Base-by-base conservation (phyloP, 2,113 vertebrate genomes). In the Catagonus wagneri region DNA sequence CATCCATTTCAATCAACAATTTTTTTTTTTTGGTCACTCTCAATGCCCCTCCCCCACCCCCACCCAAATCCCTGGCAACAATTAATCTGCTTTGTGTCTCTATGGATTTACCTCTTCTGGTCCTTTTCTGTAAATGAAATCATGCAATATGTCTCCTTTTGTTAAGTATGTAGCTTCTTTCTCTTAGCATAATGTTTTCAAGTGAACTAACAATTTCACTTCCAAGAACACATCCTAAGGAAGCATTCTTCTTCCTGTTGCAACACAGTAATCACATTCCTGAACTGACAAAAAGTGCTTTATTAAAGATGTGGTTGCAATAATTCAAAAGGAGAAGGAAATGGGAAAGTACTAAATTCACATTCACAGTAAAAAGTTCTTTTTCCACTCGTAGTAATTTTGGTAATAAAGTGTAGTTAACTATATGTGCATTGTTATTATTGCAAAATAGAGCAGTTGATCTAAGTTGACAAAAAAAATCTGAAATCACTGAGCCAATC, bases 361-460 rank as follows among this genome's bases (percentile, higher is more conserved):
- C 29, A 66, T 68, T 54, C n/a, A 76, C 1, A 92, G 20, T 52
- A 84, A 85, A 90, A 86, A 76, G 16, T 56, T 17, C 4, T 44
- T 50, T 54, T 88, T 81, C 60, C 12, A 1, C 61, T 39, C 44
- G 23, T 7, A 75, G 81, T 60, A 90, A 79, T 79, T 92, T 68
- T 36, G n/a, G 68, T 80, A 44, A 89, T 74, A 87, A 92, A 72
- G 56, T 68, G n/a, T 65, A 71, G 74, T 85, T 76, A 72, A 60
- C 12, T 66, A 10, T n/a, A n/a, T 9, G 44, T 78, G 1, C 23
- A 54, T 88, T 95, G 91, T 65, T 89, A 72, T 71, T 74, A 74
- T 76, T 93, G 27, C 10, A 94, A 90, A 97, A 94, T 63, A 78
- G 83, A 72, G 32, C 29, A 19, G 27, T 76, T 65, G 39, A 68